Evolutionary conservation across 2,888 invertebrate genomes (phyloP), one percentile per base, ranked within the genome.

Genomic region (Frankliniella fusca): DNA sequence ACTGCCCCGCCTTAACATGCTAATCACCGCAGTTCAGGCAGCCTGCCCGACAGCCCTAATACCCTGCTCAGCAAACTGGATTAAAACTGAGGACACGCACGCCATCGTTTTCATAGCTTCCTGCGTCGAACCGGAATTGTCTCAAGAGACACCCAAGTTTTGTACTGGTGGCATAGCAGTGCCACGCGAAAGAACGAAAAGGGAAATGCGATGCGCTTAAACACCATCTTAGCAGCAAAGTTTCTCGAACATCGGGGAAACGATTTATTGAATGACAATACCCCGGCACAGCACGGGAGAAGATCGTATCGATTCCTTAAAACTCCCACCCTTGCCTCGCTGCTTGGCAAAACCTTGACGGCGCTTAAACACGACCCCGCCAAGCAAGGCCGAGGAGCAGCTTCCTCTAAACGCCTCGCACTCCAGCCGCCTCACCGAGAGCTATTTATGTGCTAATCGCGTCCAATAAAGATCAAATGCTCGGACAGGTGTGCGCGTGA

Each of bases 401-500:
- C 8, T 1, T n/a, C 61, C 61, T n/a, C 54, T 18, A 18, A 61
- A n/a, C 61, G 20, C 61, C 61, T n/a, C 18, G 61, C 20, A 8
- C 12, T 18, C 61, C 61, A 18, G 61, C 12, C 8, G 70, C 70
- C 9, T 23, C 70, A 12, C 9, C 70, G 12, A 76, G 12, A 76
- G 27, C 70, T 76, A 76, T 76, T 76, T 76, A 76, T 76, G 27
- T 76, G 70, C 70, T 76, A 76, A 76, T 76, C 70, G 10, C 70
- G 70, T 76, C 70, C 70, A 76, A 76, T 76, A 76, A 27, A 27
- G 70, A 76, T 76, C 70, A 76, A 27, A 76, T 76, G 70, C 70
- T 76, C 27, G 27, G 70, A 27, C 70, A 76, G 70, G 70, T 76
- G 70, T 27, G 70, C 70, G 18, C 38, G 38, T 38, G 38, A 38